These are phyloP conservation scores for Tinea semifulvella DNA, from an alignment of 2,888 invertebrate species.

Conservation along the genomic window DNA sequence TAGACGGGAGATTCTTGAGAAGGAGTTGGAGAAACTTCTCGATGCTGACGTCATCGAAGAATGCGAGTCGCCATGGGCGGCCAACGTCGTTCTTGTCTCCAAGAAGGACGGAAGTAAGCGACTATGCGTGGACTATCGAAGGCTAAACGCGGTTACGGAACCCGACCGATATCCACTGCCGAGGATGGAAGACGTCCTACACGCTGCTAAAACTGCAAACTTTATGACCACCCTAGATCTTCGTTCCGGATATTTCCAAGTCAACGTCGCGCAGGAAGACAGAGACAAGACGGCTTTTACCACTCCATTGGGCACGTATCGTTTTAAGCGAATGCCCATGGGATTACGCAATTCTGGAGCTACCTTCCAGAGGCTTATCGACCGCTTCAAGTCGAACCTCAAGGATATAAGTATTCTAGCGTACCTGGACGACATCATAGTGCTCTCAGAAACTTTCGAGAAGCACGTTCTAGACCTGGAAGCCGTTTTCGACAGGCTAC, in stretches of 20 bases:
- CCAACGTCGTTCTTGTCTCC: conserved; percentile 32
- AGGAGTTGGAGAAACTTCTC: conserved; percentile 28
- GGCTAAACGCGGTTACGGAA: conserved; percentile 21
- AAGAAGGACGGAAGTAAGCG: conserved; percentile 27
- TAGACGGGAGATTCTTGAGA: conserved; percentile 21
- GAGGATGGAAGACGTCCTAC: conserved; percentile 31
- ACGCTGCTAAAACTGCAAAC: conserved; percentile 24
- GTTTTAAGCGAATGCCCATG: conserved; percentile 31
- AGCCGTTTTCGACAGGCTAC: conserved; percentile 22
- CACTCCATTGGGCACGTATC: conserved; percentile 28
- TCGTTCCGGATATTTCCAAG: conserved; percentile 25
- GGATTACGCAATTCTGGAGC: conserved; percentile 29
- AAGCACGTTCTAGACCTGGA: conserved; percentile 24
- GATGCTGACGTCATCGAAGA: conserved; percentile 29
- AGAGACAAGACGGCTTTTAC: conserved; percentile 29
- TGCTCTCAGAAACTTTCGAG: conserved; percentile 23
- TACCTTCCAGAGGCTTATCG: conserved; percentile 28
- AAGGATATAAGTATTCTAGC: conserved; percentile 20
- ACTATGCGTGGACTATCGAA: conserved; percentile 32
- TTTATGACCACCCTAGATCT: conserved; percentile 26
- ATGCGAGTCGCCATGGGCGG: conserved; percentile 30
- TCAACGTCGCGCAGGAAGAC: conserved; percentile 24
- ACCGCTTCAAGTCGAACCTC: conserved; percentile 23
- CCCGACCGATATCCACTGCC: conserved; percentile 33
- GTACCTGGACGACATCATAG: conserved; percentile 28